phyloP scores from a whole-genome alignment of 1,140 invertebrate genomes.

The Drosophila sturtevanti region DNA sequence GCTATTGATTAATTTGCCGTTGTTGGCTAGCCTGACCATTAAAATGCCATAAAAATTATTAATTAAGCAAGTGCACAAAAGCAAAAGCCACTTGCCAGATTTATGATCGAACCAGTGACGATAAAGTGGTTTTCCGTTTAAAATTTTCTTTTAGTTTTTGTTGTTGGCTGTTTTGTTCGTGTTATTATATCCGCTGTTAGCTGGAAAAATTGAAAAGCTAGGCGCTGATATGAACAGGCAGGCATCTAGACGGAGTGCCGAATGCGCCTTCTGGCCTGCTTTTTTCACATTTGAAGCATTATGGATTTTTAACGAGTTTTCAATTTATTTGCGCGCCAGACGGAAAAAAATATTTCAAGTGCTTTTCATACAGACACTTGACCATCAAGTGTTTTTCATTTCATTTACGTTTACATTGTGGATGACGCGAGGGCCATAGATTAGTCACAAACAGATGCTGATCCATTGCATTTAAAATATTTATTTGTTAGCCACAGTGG shows the following conservation, averaged over 20 bases:
- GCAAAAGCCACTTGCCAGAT: constrained; percentile 73
- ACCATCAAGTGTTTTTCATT: constrained; percentile 65
- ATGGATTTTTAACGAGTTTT: constrained; percentile 82
- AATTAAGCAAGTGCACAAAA: constrained; percentile 76
- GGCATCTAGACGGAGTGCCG: constrained; percentile 27
- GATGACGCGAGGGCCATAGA: constrained; percentile 24
- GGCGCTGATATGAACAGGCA: constrained; percentile 55
- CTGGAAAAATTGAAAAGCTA: constrained; percentile 38
- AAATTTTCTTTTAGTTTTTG: not conserved
- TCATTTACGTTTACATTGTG: constrained; percentile 21
- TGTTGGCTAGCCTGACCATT: constrained; percentile 68
- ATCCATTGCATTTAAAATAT: constrained; percentile 30
- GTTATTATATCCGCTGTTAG: not conserved
- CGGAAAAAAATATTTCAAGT: constrained; percentile 71
- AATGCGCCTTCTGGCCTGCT: constrained; percentile 16
- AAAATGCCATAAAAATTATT: constrained; percentile 82
- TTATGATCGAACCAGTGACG: constrained; percentile 55
- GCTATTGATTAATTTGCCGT: constrained; percentile 66
- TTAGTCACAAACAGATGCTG: constrained; percentile 34
- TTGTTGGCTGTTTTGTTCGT: not conserved
- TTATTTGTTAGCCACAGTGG: not conserved
- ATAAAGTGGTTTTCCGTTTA: constrained; percentile 41
- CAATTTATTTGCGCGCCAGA: constrained; percentile 80
- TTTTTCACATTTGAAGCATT: constrained; percentile 65
- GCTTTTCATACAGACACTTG: constrained; percentile 81